Percentiles rank a stretch among this genome's conserved stretches.
Evolutionary conservation across 2,888 invertebrate species (phyloP).

Genomic region (Anthophora plumipes): DNA sequence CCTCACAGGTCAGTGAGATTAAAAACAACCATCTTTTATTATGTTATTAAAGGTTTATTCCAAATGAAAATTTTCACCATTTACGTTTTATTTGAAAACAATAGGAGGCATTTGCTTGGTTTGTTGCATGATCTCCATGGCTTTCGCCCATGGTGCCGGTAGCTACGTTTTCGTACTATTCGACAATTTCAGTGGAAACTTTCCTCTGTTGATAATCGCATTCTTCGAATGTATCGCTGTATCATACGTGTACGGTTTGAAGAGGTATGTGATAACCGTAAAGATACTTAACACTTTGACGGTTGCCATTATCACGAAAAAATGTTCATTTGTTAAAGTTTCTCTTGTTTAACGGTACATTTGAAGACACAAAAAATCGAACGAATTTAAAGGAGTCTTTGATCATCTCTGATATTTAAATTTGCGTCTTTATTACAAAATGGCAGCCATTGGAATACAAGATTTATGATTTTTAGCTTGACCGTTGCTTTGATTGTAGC

Average conservation of each 20-base stretch:
- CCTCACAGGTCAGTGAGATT: conserved; percentile 88
- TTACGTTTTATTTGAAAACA: conserved; percentile 36
- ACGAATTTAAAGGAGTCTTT: too few relatives aligned
- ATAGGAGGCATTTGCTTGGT: conserved; percentile 89
- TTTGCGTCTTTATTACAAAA: too few relatives aligned
- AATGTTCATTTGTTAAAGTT: too few relatives aligned
- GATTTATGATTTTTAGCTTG: too few relatives aligned
- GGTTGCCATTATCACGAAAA: too few relatives aligned
- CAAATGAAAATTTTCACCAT: conserved; percentile 17
- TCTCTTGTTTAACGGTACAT: too few relatives aligned
- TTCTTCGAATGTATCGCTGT: conserved; percentile 96
- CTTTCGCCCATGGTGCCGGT: conserved; percentile 96
- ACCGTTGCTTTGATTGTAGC: too few relatives aligned
- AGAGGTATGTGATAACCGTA: conserved; percentile 89
- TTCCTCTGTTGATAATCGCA: conserved; percentile 95
- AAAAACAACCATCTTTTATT: not conserved
- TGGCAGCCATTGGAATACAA: too few relatives aligned
- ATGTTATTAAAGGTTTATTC: not conserved
- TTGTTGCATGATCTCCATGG: conserved; percentile 94
- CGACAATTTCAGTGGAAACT: conserved; percentile 97
- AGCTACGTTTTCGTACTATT: conserved; percentile 97
- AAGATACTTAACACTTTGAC: too few relatives aligned
- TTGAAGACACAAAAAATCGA: too few relatives aligned
- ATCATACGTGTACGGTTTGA: conserved; percentile 96
- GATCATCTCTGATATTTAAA: too few relatives aligned